These are phyloP conservation scores for Drosophila sulfurigaster DNA, from an alignment of 1,140 invertebrate genomes.

Conservation along the genomic window DNA sequence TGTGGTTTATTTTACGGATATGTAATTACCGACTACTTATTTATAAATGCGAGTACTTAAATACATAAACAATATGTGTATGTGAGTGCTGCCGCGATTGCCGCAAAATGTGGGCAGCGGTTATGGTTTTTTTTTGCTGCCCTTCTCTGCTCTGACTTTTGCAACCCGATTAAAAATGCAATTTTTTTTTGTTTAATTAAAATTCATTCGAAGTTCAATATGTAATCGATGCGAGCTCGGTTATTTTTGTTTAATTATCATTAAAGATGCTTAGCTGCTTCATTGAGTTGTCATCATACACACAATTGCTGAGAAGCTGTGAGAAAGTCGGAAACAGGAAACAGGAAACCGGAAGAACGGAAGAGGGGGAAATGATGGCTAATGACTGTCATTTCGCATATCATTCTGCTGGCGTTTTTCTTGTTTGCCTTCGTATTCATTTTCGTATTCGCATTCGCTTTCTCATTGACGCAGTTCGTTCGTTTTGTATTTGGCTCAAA, in stretches of 20 bases:
- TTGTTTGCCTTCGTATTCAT: not conserved
- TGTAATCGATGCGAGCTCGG: not conserved
- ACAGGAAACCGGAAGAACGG: not conserved
- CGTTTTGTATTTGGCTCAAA: slow-evolving; percentile 16
- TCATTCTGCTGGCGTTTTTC: slow-evolving; percentile 39
- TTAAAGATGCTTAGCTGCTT: not conserved
- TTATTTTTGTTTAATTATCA: slow-evolving; percentile 8
- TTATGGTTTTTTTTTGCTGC: slow-evolving; percentile 18
- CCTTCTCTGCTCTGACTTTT: slow-evolving; percentile 55
- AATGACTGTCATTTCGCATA: slow-evolving; percentile 62
- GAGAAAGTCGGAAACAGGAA: slow-evolving; percentile 6
- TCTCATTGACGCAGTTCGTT: slow-evolving; percentile 3
- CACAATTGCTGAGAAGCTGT: not conserved
- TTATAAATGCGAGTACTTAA: slow-evolving; percentile 15
- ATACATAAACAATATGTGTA: not conserved
- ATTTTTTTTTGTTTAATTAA: slow-evolving; percentile 13
- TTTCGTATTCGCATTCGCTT: not conserved
- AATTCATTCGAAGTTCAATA: not conserved
- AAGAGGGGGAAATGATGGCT: not conserved
- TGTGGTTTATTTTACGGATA: slow-evolving; percentile 55
- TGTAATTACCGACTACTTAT: slow-evolving; percentile 60
- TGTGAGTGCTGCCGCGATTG: slow-evolving; percentile 13
- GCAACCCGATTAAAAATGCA: slow-evolving; percentile 66
- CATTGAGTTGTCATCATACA: slow-evolving; percentile 4
- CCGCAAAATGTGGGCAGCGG: slow-evolving; percentile 32